Base-by-base conservation (phyloP, 2,797 vertebrate genomes). In the Sardinella longiceps region DNA sequence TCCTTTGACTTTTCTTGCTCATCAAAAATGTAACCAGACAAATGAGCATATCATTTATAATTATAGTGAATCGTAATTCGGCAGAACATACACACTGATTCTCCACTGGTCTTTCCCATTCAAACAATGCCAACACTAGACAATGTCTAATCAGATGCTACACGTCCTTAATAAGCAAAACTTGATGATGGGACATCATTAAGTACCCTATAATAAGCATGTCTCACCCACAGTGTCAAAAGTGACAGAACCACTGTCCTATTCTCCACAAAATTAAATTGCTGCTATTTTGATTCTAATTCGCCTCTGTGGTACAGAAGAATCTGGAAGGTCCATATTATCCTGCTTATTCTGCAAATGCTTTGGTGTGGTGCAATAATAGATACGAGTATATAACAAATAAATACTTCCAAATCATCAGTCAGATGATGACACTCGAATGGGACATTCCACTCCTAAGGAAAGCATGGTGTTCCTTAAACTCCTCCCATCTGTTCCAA, bases 241-340 rank as follows among this genome's bases (percentile, higher is more conserved):
- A 10, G 10, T 66, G 11, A 50, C 56, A 60, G 25, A 66, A 66
- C 60, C 18, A 1, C 5, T n/a, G 10, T 63, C 7, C 25, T 15
- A 15, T 15, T 15, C 63, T 70, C 63, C 15, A 28, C 30, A 28
- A 70, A 70, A 33, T 30, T 30, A 70, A 70, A 30, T 70, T 74
- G 66, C 66, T 74, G 66, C 66, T 74, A 33, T 33, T 74, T 20
- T 56, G 23, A 74, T 37, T 74, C 66, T 37, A 20, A 74, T 30
- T 30, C 60, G 15, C 4, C 14, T 30, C 30, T 18, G 66, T 74
- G 30, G 12, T 33, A 14, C 28, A 15, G 28, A 33, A 70, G 30
- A 70, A 30, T 14, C 30, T 14, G 33, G n/a, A 60, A 37, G 66
- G 33, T 77, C 12, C 7, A 77, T 18, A 20, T 11, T 74, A 39